phyloP scores from a whole-genome alignment of 1,140 invertebrate genomes.

The Orchesella cincta region DNA sequence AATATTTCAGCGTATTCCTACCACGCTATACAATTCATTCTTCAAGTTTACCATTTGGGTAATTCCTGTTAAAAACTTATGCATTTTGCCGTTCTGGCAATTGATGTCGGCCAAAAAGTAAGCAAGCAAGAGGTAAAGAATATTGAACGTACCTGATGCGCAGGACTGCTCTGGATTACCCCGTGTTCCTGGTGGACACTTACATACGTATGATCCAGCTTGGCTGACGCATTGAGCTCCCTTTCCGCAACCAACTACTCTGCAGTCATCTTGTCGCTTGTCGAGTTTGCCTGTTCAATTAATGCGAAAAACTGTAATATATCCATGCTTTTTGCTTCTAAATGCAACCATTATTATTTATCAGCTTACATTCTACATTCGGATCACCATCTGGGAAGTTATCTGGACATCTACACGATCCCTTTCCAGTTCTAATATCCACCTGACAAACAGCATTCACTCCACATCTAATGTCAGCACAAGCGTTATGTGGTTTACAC shows the following conservation, averaged over 20 bases:
- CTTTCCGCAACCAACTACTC: conserved; percentile 77
- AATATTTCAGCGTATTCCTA: too few species aligned
- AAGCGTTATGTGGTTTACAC: conserved; percentile 68
- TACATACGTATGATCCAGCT: conserved; percentile 76
- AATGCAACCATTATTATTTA: conserved; percentile 43
- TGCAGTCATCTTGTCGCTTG: conserved; percentile 66
- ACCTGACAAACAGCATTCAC: conserved; percentile 76
- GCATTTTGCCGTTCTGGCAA: too few species aligned
- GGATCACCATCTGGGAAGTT: conserved; percentile 81
- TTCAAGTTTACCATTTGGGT: too few species aligned
- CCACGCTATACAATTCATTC: too few species aligned
- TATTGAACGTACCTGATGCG: conserved; percentile 70
- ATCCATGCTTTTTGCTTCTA: conserved; percentile 2
- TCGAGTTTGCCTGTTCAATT: conserved; percentile 38
- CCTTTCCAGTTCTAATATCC: conserved; percentile 60
- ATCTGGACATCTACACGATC: conserved; percentile 79
- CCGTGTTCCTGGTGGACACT: conserved; percentile 72
- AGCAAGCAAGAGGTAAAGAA: conserved; percentile 14
- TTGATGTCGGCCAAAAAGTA: neutral
- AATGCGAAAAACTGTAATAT: neutral
- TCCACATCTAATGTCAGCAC: conserved; percentile 74
- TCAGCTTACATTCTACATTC: conserved; percentile 73
- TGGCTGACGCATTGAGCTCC: conserved; percentile 78
- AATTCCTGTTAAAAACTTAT: too few species aligned
- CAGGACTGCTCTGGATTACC: conserved; percentile 74